Conservation (phyloP, 2,888 invertebrate genomes). For the Drosophila emarginata region DNA sequence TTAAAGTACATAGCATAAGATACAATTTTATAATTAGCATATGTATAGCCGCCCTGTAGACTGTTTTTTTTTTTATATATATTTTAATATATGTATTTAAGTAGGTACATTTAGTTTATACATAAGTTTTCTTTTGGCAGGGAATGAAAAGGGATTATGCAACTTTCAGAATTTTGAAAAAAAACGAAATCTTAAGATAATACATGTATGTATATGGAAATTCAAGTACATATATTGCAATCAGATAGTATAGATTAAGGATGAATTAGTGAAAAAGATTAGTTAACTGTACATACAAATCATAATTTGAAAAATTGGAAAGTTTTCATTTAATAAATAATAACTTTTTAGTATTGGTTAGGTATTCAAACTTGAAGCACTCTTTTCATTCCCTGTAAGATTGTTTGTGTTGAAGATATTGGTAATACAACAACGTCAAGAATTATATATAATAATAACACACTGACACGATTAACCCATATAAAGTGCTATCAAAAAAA, state of each 20-base stretch:
- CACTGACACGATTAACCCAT: conserved; percentile 39
- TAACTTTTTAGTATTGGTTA: too few relatives aligned
- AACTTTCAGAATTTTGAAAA: too few relatives aligned
- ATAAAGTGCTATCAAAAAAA: conserved; percentile 56
- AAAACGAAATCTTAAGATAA: too few relatives aligned
- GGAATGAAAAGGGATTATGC: neutral
- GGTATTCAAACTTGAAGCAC: neutral
- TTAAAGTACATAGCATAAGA: neutral
- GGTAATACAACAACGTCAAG: conserved; percentile 43
- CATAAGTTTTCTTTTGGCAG: neutral
- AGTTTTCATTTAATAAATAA: too few relatives aligned
- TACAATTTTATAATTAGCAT: neutral
- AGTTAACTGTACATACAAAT: too few relatives aligned
- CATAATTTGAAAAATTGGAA: too few relatives aligned
- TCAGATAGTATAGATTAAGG: too few relatives aligned
- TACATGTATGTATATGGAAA: too few relatives aligned
- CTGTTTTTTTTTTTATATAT: neutral
- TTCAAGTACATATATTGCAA: too few relatives aligned
- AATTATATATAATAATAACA: conserved; percentile 30
- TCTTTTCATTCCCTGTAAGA: neutral
- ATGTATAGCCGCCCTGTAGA: neutral
- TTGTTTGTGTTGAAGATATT: neutral
- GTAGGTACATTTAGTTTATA: neutral
- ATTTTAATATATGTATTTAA: too few relatives aligned
- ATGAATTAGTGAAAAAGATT: too few relatives aligned